Evolutionary conservation across 2,888 invertebrate genomes (phyloP), one percentile per base, ranked within the genome.

Genomic region (Actias luna): DNA sequence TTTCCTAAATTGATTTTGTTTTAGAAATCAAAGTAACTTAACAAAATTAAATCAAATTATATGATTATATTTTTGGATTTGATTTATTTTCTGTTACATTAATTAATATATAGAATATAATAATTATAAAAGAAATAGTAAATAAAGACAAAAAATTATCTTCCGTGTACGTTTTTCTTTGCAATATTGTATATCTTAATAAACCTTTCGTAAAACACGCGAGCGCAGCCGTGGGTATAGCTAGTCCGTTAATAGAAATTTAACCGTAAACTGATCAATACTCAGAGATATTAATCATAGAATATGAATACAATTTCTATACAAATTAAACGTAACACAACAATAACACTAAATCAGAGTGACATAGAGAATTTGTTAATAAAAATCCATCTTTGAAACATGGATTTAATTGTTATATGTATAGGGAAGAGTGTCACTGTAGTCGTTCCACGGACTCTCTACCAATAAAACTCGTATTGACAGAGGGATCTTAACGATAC

Each of bases 401-500:
- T 31, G 63, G 39, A 60, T 63, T 63, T 63, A 63, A 50, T 50
- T 58, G 60, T 64, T 50, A 33, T 58, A 33, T 57, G 22, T 50
- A 33, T 36, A 16, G 18, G 42, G 46, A 50, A 50, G 36, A 25
- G n/a, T 35, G 29, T 57, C 27, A 27, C 62, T 16, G 58, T 61
- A 65, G 66, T 66, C 46, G 55, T 29, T 55, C 10, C 68, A 72
- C 70, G 58, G 52, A 55, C 60, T 72, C 69, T 74, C 71, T 71
- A 69, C 68, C 69, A 79, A 77, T 80, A 79, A 80, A 79, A 72
- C 68, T 69, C 66, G 62, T 71, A 78, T 77, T 77, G 80, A 76
- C 73, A 71, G 71, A 70, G 67, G 69, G 69, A 75, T 75, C 72
- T 75, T 71, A 69, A 75, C 70, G 64, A 67, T 62, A 64, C 65